These are phyloP conservation scores for Epinotia bilunana DNA, from an alignment of 2,888 invertebrate genomes.

Conservation along the genomic window DNA sequence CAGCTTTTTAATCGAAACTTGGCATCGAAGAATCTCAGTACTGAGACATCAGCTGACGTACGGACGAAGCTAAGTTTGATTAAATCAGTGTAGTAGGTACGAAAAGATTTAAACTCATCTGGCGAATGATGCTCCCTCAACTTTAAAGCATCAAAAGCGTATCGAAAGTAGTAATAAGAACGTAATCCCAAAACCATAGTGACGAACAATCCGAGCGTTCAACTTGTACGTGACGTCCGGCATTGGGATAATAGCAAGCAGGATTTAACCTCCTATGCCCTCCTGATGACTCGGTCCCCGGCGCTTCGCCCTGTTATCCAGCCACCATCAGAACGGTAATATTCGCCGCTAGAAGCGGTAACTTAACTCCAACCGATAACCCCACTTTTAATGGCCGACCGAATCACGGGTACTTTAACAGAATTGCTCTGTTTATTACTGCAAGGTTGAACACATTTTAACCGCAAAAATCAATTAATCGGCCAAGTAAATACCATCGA, in stretches of 20 bases:
- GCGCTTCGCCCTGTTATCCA: conserved; percentile 63
- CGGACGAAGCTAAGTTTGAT: neutral
- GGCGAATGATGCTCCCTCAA: neutral
- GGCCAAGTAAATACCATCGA: conserved; percentile 48
- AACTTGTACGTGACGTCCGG: conserved; percentile 80
- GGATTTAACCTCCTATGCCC: conserved; percentile 61
- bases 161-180: conserved; percentile 45
- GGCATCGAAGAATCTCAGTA: neutral
- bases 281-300: conserved; percentile 60
- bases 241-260: conserved; percentile 55
- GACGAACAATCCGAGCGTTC: conserved; percentile 70
- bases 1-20: neutral
- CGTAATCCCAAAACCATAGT: conserved; percentile 60
- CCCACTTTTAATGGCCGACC: conserved; percentile 54
- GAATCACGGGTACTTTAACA: conserved; percentile 53
- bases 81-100: neutral
- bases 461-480: conserved; percentile 44
- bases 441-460: conserved; percentile 45
- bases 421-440: conserved; percentile 58
- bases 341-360: conserved; percentile 60
- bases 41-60: neutral
- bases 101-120: neutral
- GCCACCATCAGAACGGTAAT: conserved; percentile 64
- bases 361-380: conserved; percentile 55
- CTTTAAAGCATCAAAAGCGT: conserved; percentile 45